Evolutionary conservation across 2,888 invertebrate genomes (phyloP).

Genomic region (Lepas anatifera): DNA sequence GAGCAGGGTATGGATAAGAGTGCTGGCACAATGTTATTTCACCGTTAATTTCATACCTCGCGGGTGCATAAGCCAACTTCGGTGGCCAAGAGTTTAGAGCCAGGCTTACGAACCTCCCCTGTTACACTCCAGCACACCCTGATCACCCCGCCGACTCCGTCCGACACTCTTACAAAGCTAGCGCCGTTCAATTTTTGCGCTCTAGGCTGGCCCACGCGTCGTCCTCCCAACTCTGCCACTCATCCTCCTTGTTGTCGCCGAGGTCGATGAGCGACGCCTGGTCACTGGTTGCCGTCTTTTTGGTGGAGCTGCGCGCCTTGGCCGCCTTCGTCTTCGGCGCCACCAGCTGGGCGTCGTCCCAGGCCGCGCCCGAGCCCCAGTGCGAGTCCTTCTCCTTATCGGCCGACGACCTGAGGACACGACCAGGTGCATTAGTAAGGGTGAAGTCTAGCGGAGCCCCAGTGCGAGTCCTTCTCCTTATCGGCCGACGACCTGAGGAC

Average conservation of each 20-base stretch:
- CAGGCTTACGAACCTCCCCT: no score
- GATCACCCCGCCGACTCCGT: no score
- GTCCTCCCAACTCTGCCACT: constrained; percentile 9
- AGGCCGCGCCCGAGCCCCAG: not conserved
- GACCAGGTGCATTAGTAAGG: no score
- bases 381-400: not conserved
- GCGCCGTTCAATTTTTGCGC: constrained; percentile 7
- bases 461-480: not conserved
- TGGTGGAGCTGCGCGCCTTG: not conserved
- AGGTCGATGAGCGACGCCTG: not conserved
- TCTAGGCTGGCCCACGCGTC: constrained; percentile 7
- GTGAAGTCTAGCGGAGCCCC: no score
- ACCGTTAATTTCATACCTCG: no score
- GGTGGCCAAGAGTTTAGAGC: no score
- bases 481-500: not conserved
- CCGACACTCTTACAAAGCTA: no score
- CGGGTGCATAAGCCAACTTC: no score
- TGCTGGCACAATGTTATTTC: no score
- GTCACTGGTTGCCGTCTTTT: not conserved
- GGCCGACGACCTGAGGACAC: not conserved
- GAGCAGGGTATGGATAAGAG: no score
- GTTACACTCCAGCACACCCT: no score
- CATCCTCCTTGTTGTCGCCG: constrained; percentile 4
- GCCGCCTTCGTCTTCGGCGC: constrained; percentile 1
- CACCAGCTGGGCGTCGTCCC: not conserved